These are phyloP conservation scores for Lathamus discolor DNA, from an alignment of 2,113 vertebrate genomes.

Conservation along the genomic window DNA sequence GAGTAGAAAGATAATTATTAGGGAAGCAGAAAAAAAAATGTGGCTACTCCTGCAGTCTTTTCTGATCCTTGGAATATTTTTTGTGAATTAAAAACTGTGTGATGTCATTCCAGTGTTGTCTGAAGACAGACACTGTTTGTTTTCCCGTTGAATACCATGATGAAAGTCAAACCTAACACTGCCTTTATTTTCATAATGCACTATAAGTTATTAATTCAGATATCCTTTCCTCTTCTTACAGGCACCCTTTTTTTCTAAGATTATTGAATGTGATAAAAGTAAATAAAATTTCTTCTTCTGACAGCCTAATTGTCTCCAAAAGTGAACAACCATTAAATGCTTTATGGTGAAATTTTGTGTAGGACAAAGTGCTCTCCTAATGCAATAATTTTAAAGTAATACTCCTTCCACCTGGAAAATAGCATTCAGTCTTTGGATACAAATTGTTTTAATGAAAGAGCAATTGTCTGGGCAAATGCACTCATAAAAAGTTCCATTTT, in stretches of 20 bases:
- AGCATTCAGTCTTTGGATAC: slow-evolving; percentile 37
- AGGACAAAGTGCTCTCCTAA: neutral
- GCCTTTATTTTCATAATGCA: neutral
- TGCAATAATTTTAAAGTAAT: slow-evolving; percentile 37
- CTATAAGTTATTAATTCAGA: neutral
- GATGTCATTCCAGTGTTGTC: neutral
- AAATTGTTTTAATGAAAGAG: slow-evolving; percentile 56
- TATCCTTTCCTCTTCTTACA: neutral
- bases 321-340: neutral
- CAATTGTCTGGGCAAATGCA: slow-evolving; percentile 34
- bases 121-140: neutral
- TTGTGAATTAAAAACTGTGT: neutral
- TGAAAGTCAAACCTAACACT: neutral
- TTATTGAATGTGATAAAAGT: neutral
- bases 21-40: neutral
- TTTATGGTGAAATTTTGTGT: neutral
- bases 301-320: neutral
- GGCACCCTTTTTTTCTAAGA: neutral
- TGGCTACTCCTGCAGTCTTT: neutral
- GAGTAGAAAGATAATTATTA: neutral
- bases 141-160: neutral
- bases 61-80: neutral
- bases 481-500: slow-evolving; percentile 54
- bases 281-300: slow-evolving; percentile 20
- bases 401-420: slow-evolving; percentile 44